Conservation (phyloP, 2,888 invertebrate species). For the Tromatobia lineatoria region DNA sequence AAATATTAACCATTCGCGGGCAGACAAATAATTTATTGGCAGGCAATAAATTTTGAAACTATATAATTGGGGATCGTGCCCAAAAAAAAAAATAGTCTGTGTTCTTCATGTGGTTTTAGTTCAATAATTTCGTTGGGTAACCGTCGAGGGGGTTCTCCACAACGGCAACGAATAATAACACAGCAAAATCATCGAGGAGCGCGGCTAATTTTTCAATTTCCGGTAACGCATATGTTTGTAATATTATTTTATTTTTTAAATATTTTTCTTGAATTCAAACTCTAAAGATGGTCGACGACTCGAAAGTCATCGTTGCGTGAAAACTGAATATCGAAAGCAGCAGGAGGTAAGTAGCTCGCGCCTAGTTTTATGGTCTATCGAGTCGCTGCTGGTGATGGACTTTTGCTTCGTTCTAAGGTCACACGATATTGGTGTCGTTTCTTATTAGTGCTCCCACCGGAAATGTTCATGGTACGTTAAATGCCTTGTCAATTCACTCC, state of each 20-base stretch:
- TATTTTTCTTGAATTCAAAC: slow-evolving; percentile 29
- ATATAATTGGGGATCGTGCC: too few species aligned
- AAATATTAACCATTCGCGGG: too few species aligned
- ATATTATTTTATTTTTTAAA: neutral
- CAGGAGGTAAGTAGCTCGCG: neutral
- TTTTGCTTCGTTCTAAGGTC: slow-evolving; percentile 2
- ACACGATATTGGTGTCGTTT: neutral
- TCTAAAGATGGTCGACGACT: slow-evolving; percentile 5
- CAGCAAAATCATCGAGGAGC: slow-evolving; percentile 25
- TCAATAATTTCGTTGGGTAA: slow-evolving; percentile 24
- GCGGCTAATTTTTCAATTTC: slow-evolving; percentile 64
- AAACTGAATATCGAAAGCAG: slow-evolving; percentile 45
- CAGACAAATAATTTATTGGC: too few species aligned
- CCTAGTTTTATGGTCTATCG: slow-evolving; percentile 39
- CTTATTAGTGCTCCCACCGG: neutral
- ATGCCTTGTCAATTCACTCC: neutral
- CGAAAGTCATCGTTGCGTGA: slow-evolving; percentile 63
- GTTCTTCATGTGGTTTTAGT: neutral
- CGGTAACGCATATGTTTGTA: slow-evolving; percentile 52
- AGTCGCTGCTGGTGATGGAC: slow-evolving; percentile 50
- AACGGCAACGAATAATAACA: slow-evolving; percentile 26
- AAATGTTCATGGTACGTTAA: neutral
- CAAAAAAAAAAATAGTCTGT: too few species aligned
- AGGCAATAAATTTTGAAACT: too few species aligned
- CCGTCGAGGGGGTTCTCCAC: slow-evolving; percentile 42